These are phyloP conservation scores for Heliangelus exortis DNA, from an alignment of 2,797 vertebrate genomes.

Conservation along the genomic window DNA sequence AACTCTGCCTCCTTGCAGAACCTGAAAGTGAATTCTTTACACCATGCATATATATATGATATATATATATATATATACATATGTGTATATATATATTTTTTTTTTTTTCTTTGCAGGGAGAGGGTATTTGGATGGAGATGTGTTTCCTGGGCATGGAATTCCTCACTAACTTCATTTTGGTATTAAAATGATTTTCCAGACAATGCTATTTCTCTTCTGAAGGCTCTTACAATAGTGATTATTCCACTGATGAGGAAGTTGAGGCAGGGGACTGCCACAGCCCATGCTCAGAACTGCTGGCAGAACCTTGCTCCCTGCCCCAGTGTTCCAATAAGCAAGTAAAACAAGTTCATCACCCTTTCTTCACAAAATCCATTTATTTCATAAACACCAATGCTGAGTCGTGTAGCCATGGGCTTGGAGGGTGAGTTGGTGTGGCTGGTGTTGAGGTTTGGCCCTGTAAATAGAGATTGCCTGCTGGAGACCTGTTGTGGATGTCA, in stretches of 20 bases:
- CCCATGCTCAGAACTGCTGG: not conserved
- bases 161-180: not conserved
- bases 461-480: not conserved
- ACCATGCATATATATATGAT: accelerated
- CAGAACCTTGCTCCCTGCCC: not conserved
- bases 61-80: no score
- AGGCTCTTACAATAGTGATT: not conserved
- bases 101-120: not conserved
- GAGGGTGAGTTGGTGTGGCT: not conserved
- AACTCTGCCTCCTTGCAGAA: not conserved
- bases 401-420: accelerated
- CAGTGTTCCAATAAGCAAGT: not conserved
- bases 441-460: not conserved
- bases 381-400: not conserved
- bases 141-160: not conserved
- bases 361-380: not conserved
- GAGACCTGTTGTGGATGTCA: not conserved
- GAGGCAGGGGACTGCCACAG: not conserved
- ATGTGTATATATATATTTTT: no score
- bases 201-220: not conserved
- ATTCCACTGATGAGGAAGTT: not conserved
- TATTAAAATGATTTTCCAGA: not conserved
- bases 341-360: not conserved
- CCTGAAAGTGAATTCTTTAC: not conserved
- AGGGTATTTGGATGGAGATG: not conserved